These are phyloP conservation scores for Nesometra sesokonis DNA, from an alignment of 35 echinoderm and acorn worm genomes.

Conservation along the genomic window DNA sequence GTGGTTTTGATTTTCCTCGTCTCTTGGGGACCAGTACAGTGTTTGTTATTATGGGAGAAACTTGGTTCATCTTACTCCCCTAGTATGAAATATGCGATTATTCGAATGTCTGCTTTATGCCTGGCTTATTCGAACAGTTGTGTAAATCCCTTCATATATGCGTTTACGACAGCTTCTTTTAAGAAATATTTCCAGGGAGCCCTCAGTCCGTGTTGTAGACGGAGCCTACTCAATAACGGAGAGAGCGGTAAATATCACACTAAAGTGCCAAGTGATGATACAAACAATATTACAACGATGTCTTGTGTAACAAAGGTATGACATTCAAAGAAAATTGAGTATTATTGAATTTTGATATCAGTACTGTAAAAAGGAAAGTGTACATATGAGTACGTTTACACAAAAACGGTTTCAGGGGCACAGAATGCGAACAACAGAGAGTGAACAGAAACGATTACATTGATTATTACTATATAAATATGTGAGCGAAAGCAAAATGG, in stretches of 20 bases:
- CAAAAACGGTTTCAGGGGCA: too few species aligned
- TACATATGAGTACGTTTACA: too few species aligned
- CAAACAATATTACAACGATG: slow-evolving; percentile 57
- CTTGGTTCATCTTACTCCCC: neutral
- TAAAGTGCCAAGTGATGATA: slow-evolving; percentile 61
- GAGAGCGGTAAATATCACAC: slow-evolving; percentile 48
- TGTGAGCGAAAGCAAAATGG: too few species aligned
- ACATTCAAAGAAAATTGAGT: neutral
- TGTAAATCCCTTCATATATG: slow-evolving; percentile 94
- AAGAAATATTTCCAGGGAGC: slow-evolving; percentile 91
- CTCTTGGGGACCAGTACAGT: slow-evolving; percentile 76
- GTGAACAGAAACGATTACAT: too few species aligned
- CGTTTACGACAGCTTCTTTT: slow-evolving; percentile 75
- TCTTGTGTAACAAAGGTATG: slow-evolving; percentile 82
- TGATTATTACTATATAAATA: too few species aligned
- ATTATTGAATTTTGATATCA: too few species aligned
- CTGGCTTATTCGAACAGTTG: slow-evolving; percentile 87
- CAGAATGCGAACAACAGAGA: too few species aligned
- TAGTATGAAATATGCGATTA: neutral
- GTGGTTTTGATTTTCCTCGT: slow-evolving; percentile 72
- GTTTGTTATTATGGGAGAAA: slow-evolving; percentile 25
- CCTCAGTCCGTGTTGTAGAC: slow-evolving; percentile 43
- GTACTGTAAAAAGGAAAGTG: too few species aligned
- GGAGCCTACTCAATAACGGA: slow-evolving; percentile 27
- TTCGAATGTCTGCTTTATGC: slow-evolving; percentile 50